A percentile compares a stretch with the other conserved stretches of the same genome.
phyloP scores from a whole-genome alignment of 2,888 invertebrate genomes.

The Melanargia galathea region DNA sequence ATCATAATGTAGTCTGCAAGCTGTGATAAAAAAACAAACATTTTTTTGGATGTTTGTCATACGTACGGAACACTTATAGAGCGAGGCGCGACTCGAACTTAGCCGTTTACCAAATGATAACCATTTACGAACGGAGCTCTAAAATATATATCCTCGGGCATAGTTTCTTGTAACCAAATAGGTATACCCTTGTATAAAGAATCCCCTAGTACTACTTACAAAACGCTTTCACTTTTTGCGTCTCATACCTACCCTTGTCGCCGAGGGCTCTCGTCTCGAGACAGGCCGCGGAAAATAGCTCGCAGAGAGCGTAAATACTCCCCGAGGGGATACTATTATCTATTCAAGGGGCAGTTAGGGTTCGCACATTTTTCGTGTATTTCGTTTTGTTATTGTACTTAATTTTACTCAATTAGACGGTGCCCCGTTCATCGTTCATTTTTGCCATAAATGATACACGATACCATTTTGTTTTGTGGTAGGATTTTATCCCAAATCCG shows the following conservation, averaged over 20 bases:
- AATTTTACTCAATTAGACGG: too few relatives aligned
- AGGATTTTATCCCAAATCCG: too few relatives aligned
- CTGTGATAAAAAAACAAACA: too few relatives aligned
- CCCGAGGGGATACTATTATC: background rate
- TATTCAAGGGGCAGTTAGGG: constrained; percentile 16
- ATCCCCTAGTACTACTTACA: background rate
- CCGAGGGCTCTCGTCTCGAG: background rate
- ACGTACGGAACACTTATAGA: too few relatives aligned
- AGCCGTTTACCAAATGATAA: too few relatives aligned
- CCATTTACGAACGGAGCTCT: too few relatives aligned
- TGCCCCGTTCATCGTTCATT: too few relatives aligned
- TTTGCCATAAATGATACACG: too few relatives aligned
- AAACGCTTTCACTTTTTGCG: constrained; percentile 7
- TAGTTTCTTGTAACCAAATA: background rate
- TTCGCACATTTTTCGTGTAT: background rate
- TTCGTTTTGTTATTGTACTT: background rate
- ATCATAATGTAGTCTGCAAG: too few relatives aligned
- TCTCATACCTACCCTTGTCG: constrained; percentile 2
- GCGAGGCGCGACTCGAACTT: too few relatives aligned
- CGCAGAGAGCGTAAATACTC: constrained; percentile 6
- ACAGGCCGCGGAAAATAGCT: constrained; percentile 15
- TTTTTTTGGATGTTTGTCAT: too few relatives aligned
- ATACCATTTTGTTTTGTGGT: too few relatives aligned
- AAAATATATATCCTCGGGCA: background rate
- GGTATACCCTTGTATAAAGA: background rate